These are phyloP conservation scores for Megalopta genalis DNA, from an alignment of 1,140 invertebrate genomes.

Conservation along the genomic window DNA sequence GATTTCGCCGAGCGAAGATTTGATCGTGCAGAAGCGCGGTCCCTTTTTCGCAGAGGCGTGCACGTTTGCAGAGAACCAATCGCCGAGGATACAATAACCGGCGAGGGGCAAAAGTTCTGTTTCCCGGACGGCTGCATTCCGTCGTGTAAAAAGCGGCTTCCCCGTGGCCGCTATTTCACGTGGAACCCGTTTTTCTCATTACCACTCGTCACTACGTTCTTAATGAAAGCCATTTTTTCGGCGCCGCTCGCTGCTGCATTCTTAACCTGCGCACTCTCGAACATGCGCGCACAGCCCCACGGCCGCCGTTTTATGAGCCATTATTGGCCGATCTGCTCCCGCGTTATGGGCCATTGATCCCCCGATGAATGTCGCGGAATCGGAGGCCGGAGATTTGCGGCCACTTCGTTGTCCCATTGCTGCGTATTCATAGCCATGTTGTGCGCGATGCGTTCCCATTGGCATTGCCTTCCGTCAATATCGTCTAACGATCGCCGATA, in stretches of 20 bases:
- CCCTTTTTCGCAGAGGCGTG: background rate
- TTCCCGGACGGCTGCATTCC: conserved; percentile 30
- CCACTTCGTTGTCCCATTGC: background rate
- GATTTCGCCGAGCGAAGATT: background rate
- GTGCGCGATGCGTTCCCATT: too few species aligned
- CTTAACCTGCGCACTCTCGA: background rate
- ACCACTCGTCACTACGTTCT: too few species aligned
- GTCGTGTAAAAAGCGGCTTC: conserved; percentile 12
- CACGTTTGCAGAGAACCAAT: background rate
- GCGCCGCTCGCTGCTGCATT: too few species aligned
- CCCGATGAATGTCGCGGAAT: background rate
- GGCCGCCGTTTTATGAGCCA: conserved; percentile 20
- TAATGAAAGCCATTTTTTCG: too few species aligned
- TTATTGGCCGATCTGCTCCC: conserved; percentile 5
- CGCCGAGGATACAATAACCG: background rate
- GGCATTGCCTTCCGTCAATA: background rate
- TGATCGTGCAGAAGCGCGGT: background rate
- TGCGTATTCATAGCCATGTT: too few species aligned
- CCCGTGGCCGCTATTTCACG: conserved; percentile 21
- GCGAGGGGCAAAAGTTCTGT: background rate
- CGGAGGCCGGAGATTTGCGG: background rate
- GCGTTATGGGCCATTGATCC: background rate
- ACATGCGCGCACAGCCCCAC: background rate
- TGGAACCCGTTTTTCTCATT: conserved; percentile 42
- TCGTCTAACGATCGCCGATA: background rate